Conservation (phyloP, 2,113 vertebrate species). For the Daphoenositta chrysoptera region DNA sequence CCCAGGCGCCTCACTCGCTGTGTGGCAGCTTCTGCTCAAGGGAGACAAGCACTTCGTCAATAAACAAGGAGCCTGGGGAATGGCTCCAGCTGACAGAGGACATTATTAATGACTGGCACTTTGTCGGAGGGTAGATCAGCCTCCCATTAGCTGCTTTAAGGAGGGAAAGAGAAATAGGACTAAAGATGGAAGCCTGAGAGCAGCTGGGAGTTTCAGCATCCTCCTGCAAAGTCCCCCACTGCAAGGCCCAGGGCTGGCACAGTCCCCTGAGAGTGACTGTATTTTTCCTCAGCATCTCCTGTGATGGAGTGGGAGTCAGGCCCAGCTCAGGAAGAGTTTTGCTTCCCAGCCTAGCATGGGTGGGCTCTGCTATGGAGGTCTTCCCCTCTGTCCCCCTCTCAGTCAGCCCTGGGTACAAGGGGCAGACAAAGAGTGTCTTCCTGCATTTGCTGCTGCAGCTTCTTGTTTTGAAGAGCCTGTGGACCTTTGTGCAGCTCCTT, state of each 20-base stretch:
- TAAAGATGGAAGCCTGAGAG: background rate
- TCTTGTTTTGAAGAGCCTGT: background rate
- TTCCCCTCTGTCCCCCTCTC: background rate
- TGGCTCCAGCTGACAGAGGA: constrained; percentile 21
- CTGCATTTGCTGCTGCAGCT: background rate
- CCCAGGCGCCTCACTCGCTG: background rate
- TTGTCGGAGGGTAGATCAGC: background rate
- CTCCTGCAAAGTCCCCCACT: background rate
- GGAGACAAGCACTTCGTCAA: constrained; percentile 20
- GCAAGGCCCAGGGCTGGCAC: background rate
- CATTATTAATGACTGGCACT: background rate
- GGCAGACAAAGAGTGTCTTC: background rate
- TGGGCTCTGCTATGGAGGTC: background rate
- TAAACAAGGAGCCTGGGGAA: constrained; percentile 54
- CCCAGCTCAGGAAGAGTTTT: background rate
- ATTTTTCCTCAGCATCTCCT: background rate
- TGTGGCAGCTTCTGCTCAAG: constrained; percentile 50
- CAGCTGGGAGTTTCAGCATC: background rate
- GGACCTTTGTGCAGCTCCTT: background rate
- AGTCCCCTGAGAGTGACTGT: background rate
- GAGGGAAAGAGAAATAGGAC: background rate
- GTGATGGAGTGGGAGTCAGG: background rate
- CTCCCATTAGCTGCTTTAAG: constrained; percentile 5
- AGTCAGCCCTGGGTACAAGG: background rate
- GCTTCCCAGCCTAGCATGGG: background rate